Percentiles rank a stretch among this genome's conserved stretches.
These are phyloP conservation scores for Crematogaster levior DNA, from an alignment of 2,888 invertebrate species.

Conservation along the genomic window DNA sequence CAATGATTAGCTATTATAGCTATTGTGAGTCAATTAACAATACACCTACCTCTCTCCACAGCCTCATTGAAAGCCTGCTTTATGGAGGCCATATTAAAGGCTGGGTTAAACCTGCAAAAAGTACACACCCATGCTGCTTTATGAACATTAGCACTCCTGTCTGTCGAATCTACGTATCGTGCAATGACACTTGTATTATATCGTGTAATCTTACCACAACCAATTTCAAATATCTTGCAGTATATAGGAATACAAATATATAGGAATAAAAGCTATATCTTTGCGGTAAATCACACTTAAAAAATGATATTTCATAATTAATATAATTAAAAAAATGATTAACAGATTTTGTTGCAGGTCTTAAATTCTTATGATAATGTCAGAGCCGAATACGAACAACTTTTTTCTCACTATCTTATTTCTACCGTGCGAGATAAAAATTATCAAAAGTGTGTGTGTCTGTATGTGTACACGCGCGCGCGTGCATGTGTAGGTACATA, in stretches of 20 bases:
- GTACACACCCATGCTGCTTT: slow-evolving; percentile 83
- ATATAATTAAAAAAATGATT: background rate
- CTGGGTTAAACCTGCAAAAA: slow-evolving; percentile 94
- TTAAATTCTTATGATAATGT: background rate
- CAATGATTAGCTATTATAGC: slow-evolving; percentile 38
- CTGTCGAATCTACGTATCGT: slow-evolving; percentile 64
- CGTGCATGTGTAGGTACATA: too few relatives aligned
- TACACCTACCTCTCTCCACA: slow-evolving; percentile 93
- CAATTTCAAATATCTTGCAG: background rate
- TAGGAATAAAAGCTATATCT: background rate
- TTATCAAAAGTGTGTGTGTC: background rate
- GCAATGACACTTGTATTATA: slow-evolving; percentile 73
- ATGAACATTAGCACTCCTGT: slow-evolving; percentile 70
- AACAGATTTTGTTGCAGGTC: background rate
- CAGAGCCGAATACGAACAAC: background rate
- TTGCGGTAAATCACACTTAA: background rate
- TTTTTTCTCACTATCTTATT: background rate
- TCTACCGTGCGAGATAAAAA: background rate
- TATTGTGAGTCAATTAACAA: slow-evolving; percentile 32
- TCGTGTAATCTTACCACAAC: background rate
- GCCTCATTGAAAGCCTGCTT: slow-evolving; percentile 98
- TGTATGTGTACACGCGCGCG: too few relatives aligned
- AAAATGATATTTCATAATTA: background rate
- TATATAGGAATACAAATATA: background rate
- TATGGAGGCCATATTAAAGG: slow-evolving; percentile 97